A percentile compares a stretch with the other conserved stretches of the same genome.
Conservation (phyloP, 2,888 invertebrate species). For the Agonum fuliginosum region DNA sequence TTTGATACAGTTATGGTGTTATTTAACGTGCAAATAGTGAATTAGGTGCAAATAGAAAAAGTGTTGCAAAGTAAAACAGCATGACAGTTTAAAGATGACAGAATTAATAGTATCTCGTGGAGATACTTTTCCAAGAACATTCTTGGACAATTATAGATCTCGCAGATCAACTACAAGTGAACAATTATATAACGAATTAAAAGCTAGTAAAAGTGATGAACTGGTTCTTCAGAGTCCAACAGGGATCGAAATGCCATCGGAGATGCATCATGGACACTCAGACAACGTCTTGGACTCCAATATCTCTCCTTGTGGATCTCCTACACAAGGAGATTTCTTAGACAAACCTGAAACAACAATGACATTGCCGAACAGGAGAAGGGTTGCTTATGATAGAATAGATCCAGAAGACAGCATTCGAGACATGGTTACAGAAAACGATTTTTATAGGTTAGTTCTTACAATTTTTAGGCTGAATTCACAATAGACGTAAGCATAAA, state of each 20-base stretch:
- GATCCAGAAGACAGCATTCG: slow-evolving; percentile 80
- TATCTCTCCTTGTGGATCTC: slow-evolving; percentile 67
- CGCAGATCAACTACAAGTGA: slow-evolving; percentile 68
- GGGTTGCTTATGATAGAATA: slow-evolving; percentile 74
- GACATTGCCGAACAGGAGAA: slow-evolving; percentile 67
- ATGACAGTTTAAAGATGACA: slow-evolving; percentile 67
- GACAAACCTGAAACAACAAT: slow-evolving; percentile 69
- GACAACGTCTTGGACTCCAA: slow-evolving; percentile 71
- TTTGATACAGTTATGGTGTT: slow-evolving; percentile 7
- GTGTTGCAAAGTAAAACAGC: slow-evolving; percentile 38
- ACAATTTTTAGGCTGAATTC: slow-evolving; percentile 32
- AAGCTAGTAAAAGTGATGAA: slow-evolving; percentile 75
- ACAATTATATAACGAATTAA: slow-evolving; percentile 72
- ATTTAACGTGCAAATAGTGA: slow-evolving; percentile 4
- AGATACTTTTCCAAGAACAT: slow-evolving; percentile 72
- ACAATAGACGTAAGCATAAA: slow-evolving; percentile 58
- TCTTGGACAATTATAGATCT: slow-evolving; percentile 71
- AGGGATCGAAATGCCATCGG: slow-evolving; percentile 70
- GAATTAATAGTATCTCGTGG: slow-evolving; percentile 71
- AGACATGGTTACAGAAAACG: slow-evolving; percentile 79
- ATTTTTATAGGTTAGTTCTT: slow-evolving; percentile 77
- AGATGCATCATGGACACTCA: slow-evolving; percentile 73
- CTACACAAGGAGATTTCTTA: slow-evolving; percentile 68
- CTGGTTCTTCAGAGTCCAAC: slow-evolving; percentile 73
- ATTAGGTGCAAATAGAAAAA: slow-evolving; percentile 30